Percentiles rank a stretch among this genome's conserved stretches.
Conservation (phyloP, 2,113 vertebrate genomes). For the Triplophysa tibetana region DNA sequence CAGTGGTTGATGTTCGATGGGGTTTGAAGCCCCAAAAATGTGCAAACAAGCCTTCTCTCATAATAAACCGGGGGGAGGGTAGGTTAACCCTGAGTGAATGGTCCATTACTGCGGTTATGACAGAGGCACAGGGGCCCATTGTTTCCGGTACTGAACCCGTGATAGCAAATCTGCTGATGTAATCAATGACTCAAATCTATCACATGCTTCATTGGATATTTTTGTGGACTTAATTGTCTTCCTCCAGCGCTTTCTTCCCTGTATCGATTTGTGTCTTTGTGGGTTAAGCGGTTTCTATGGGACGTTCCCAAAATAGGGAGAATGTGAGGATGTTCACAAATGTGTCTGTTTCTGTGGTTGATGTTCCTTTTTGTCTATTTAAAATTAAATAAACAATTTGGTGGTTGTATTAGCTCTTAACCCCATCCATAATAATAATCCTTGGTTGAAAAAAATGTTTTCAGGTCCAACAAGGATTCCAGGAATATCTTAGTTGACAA, state of each 20-base stretch:
- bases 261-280: background rate
- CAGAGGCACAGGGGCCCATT: constrained; percentile 53
- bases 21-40: constrained; percentile 14
- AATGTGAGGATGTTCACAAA: background rate
- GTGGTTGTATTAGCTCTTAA: too few species aligned
- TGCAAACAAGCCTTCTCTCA: constrained; percentile 53
- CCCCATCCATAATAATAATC: too few species aligned
- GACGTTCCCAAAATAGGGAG: background rate
- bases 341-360: background rate
- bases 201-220: background rate
- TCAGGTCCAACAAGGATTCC: too few species aligned
- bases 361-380: too few species aligned
- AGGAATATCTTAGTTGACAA: too few species aligned
- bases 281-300: background rate
- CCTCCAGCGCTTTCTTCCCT: background rate
- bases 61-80: constrained; percentile 51
- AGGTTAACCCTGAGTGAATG: constrained; percentile 45
- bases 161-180: background rate
- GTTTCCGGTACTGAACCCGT: constrained; percentile 27
- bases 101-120: constrained; percentile 43
- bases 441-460: too few species aligned
- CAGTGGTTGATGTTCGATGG: constrained; percentile 24
- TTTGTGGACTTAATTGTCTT: background rate
- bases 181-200: background rate
- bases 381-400: too few species aligned